Conservation (phyloP, 2,113 vertebrate genomes). For the Perca schrenkii region DNA sequence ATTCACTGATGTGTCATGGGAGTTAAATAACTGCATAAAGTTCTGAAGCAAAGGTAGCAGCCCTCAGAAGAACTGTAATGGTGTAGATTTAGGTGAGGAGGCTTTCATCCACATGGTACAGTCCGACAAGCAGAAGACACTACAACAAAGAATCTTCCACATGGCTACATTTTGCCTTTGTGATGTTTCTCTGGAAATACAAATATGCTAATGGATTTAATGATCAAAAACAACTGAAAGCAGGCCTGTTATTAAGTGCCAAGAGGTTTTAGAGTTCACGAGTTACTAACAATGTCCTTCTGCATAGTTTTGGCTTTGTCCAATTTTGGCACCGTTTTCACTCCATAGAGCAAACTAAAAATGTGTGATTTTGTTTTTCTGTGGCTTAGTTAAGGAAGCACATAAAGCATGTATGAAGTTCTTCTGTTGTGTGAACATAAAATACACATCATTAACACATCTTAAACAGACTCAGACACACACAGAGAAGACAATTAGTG, state of each 20-base stretch:
- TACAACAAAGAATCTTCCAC: neutral
- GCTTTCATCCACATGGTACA: conserved; percentile 53
- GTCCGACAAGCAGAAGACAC: conserved; percentile 25
- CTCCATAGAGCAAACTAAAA: conserved; percentile 12
- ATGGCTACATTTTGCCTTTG: conserved; percentile 34
- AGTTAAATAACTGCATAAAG: conserved; percentile 14
- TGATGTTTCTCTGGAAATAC: conserved; percentile 35
- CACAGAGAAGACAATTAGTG: conserved; percentile 10
- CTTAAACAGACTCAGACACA: conserved; percentile 3
- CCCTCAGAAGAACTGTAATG: conserved; percentile 55
- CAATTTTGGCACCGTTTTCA: conserved; percentile 69
- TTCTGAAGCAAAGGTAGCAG: conserved; percentile 52
- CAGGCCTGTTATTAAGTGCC: conserved; percentile 25
- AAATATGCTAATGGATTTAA: conserved; percentile 3
- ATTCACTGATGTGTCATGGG: conserved; percentile 8
- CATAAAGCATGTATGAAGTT: conserved; percentile 16
- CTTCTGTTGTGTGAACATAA: conserved; percentile 15
- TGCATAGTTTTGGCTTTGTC: conserved; percentile 73
- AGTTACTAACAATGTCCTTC: conserved; percentile 3
- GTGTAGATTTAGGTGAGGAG: conserved; percentile 68
- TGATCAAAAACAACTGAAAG: conserved; percentile 23
- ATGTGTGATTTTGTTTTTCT: conserved; percentile 40
- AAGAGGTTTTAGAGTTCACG: conserved; percentile 33
- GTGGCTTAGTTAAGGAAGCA: conserved; percentile 51
- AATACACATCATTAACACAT: conserved; percentile 36